phyloP scores from a whole-genome alignment of 2,888 invertebrate genomes.

The Macrosiphum euphorbiae region DNA sequence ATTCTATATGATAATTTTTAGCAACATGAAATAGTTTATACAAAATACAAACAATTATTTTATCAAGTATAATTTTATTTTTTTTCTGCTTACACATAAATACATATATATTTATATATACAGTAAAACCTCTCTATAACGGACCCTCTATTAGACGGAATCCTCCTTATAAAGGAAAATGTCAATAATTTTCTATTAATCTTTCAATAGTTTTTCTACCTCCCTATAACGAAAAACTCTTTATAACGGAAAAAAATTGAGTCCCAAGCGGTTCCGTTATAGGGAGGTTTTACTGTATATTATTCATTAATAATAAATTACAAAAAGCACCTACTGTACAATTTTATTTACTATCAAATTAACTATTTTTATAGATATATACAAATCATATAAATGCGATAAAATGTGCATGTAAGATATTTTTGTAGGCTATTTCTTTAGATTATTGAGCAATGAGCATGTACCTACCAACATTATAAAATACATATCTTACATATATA shows the following conservation, averaged over 20 bases:
- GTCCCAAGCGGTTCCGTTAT: too few species aligned
- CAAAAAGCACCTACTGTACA: slow-evolving; percentile 51
- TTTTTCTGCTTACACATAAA: background rate
- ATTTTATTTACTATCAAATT: slow-evolving; percentile 16
- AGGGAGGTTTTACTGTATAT: too few species aligned
- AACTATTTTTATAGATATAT: background rate
- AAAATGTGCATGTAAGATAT: background rate
- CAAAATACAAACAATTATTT: background rate
- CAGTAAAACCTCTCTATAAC: too few species aligned
- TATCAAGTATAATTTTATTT: background rate
- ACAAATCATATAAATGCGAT: slow-evolving; percentile 19
- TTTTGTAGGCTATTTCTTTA: background rate
- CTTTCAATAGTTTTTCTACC: too few species aligned
- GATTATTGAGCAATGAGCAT: slow-evolving; percentile 45
- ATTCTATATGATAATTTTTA: background rate
- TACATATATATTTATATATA: background rate
- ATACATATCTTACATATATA: background rate
- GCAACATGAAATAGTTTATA: background rate
- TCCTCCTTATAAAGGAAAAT: too few species aligned
- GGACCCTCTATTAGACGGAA: too few species aligned
- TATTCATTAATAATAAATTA: slow-evolving; percentile 4
- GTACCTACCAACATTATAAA: background rate
- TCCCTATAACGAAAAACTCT: too few species aligned
- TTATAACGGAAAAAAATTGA: too few species aligned
- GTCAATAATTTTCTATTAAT: too few species aligned